Base-by-base conservation (phyloP, 2,113 vertebrate genomes). In the Lophochroa leadbeateri region DNA sequence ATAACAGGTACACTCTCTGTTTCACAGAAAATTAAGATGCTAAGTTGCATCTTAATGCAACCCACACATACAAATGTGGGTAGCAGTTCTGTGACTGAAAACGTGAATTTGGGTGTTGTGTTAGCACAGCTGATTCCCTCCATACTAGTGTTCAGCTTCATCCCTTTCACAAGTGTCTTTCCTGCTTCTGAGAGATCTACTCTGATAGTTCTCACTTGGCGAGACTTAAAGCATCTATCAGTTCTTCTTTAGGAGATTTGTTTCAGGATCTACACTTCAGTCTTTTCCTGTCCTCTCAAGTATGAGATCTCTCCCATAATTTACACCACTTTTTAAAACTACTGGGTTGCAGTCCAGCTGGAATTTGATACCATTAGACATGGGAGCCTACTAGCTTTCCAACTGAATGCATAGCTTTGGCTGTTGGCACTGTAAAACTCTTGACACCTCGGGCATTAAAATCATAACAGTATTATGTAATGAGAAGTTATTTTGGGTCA, bases 401-500 rank as follows among this genome's bases (percentile, higher is more conserved):
- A 88, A 5, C 50, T 94, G 91, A 89, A 90, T 74, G 87, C 67
- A 13, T 90, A 74, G 85, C 85, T 91, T 82, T 93, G 93, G 87
- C 94, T 95, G 91, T 91, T 96, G 92, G 94, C 90, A 50, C 67
- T 74, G 93, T 85, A 41, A 63, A 94, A 58, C 90, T 75, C 89
- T 94, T 94, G 92, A 94, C 75, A 91, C 91, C 67, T 91, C 4
- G 2, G 79, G 77, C 79, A 44, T 95, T 95, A 93, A 94, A 96
- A 93, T 95, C 78, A 21, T 82, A 96, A 85, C 90, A 88, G 79
- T 65, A 41, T 95, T 97, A 96, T 82, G 53, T 97, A 97, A 97
- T 92, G 63, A 85, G 87, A 74, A 96, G 93, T 95, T 96, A 95
- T 91, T 96, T 69, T 80, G 69, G 94, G 94, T 96, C 94, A 95